phyloP scores from a whole-genome alignment of 1,140 invertebrate species.

The Polypedilum vanderplanki region DNA sequence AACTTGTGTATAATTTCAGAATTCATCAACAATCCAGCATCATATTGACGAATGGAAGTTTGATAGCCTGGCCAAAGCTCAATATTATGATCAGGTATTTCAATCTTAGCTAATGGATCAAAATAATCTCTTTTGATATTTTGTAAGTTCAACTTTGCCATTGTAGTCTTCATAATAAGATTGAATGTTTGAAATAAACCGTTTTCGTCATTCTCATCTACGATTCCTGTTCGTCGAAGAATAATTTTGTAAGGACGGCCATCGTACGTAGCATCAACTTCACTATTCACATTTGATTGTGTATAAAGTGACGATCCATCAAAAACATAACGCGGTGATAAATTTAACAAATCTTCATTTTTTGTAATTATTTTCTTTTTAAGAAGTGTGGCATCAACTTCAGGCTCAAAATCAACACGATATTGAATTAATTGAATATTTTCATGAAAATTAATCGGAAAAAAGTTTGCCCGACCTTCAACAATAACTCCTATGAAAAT shows the following conservation, averaged over 20 bases:
- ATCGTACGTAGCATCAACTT: slow-evolving; percentile 36
- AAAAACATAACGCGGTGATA: slow-evolving; percentile 43
- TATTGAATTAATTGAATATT: slow-evolving; percentile 48
- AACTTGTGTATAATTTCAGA: slow-evolving; percentile 70
- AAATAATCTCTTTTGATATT: slow-evolving; percentile 72
- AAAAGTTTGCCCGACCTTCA: background rate
- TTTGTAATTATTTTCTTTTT: slow-evolving; percentile 37
- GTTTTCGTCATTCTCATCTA: slow-evolving; percentile 30
- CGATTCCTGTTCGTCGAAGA: background rate
- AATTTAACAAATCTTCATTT: slow-evolving; percentile 32
- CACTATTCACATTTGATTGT: slow-evolving; percentile 36
- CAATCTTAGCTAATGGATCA: slow-evolving; percentile 48
- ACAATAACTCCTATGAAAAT: too few relatives aligned
- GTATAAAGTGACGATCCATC: slow-evolving; percentile 43
- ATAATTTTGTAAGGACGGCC: slow-evolving; percentile 42
- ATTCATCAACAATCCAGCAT: slow-evolving; percentile 63
- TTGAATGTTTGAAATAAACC: slow-evolving; percentile 63
- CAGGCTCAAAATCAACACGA: slow-evolving; percentile 68
- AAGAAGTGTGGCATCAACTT: slow-evolving; percentile 40
- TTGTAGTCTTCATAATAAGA: slow-evolving; percentile 63
- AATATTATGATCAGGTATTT: background rate
- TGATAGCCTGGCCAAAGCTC: slow-evolving; percentile 59
- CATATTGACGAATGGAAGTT: slow-evolving; percentile 73
- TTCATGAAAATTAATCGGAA: background rate
- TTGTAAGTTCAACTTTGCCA: slow-evolving; percentile 55